These are phyloP conservation scores for Stomatorhinus walkeri DNA, from an alignment of 2,797 vertebrate species.

Conservation along the genomic window DNA sequence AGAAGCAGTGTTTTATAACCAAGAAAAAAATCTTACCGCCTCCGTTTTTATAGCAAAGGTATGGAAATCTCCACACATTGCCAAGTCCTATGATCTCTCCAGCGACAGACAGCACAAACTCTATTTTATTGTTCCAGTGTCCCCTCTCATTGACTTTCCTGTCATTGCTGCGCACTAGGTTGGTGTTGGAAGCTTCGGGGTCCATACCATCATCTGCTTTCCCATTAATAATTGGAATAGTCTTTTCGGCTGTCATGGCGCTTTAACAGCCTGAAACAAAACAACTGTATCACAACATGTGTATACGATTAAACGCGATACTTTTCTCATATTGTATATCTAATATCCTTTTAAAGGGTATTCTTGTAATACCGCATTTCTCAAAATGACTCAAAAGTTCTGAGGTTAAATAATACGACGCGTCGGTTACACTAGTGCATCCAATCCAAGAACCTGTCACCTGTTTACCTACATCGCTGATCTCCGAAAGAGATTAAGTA, in stretches of 20 bases:
- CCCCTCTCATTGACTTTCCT: conserved; percentile 85
- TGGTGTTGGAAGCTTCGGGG: conserved; percentile 71
- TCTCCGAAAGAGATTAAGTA: conserved; percentile 13
- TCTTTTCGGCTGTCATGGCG: conserved; percentile 97
- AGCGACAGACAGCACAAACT: conserved; percentile 94
- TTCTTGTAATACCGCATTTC: background rate
- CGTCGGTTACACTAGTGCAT: background rate
- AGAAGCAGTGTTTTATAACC: background rate
- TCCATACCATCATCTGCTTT: conserved; percentile 85
- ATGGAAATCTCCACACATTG: conserved; percentile 97
- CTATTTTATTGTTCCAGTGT: conserved; percentile 98
- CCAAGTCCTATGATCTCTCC: conserved; percentile 97
- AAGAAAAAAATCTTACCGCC: conserved; percentile 72
- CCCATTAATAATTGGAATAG: conserved; percentile 85
- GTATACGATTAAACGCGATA: conserved; percentile 13
- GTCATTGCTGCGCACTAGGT: conserved; percentile 64
- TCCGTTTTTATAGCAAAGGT: conserved; percentile 99
- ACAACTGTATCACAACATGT: conserved; percentile 23
- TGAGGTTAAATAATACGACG: background rate
- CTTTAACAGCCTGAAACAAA: conserved; percentile 58
- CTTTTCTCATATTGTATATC: background rate
- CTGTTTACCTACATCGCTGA: background rate
- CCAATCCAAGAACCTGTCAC: background rate
- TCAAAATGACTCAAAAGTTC: background rate
- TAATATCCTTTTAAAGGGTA: background rate